Conservation (phyloP, 2,113 vertebrate genomes). For the Ptilonorhynchus violaceus region DNA sequence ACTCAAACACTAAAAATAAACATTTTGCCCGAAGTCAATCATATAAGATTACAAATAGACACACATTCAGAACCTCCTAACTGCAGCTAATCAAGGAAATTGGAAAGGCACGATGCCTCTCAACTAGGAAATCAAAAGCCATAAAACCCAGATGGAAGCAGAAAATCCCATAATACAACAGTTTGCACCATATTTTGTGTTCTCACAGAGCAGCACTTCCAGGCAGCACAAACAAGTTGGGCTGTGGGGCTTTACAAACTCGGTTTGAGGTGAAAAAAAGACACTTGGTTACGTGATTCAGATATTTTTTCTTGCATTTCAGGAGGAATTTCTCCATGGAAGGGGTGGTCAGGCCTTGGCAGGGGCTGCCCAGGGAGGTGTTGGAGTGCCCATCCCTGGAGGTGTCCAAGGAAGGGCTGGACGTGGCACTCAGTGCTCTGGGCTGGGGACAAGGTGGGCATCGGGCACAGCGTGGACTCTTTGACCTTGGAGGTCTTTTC, state of each 20-base stretch:
- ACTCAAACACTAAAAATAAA: constrained; percentile 15
- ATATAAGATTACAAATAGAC: background rate
- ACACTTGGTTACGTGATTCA: background rate
- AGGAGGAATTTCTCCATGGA: background rate
- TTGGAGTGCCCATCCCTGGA: background rate
- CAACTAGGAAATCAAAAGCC: background rate
- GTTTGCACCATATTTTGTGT: background rate
- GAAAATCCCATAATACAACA: background rate
- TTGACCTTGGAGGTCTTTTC: background rate
- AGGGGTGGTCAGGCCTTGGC: background rate
- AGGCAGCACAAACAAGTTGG: background rate
- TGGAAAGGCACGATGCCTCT: background rate
- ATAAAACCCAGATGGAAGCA: background rate
- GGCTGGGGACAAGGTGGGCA: background rate
- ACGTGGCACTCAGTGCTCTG: background rate
- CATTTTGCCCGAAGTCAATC: constrained; percentile 10
- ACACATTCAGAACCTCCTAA: constrained; percentile 15
- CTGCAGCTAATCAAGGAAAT: constrained; percentile 38
- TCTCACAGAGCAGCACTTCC: background rate
- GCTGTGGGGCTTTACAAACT: background rate
- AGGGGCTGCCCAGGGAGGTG: background rate
- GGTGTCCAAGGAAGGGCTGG: background rate
- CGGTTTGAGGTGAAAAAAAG: background rate
- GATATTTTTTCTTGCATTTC: background rate
- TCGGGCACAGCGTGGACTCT: rapidly evolving